Conservation (phyloP, 1,140 invertebrate species). For the Atta colombica region DNA sequence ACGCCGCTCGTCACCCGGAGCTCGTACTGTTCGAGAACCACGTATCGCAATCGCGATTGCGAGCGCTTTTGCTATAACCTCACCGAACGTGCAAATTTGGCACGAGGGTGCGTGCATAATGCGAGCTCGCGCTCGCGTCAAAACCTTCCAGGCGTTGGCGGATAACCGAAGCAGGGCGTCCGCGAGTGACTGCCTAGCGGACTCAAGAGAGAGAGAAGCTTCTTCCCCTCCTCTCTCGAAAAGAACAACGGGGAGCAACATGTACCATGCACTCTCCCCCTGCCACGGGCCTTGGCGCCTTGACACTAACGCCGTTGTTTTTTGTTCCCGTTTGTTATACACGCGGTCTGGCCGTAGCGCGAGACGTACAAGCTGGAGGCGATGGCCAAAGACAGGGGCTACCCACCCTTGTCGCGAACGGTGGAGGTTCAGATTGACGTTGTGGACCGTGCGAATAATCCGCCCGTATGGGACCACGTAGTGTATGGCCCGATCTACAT, state of each 20-base stretch:
- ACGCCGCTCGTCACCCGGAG: slow-evolving; percentile 47
- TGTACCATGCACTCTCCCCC: slow-evolving; percentile 58
- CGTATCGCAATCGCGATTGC: slow-evolving; percentile 26
- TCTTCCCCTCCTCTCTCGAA: slow-evolving; percentile 10
- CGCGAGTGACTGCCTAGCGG: slow-evolving; percentile 12
- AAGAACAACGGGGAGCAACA: slow-evolving; percentile 23
- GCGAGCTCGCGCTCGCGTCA: slow-evolving; percentile 51
- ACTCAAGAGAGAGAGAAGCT: slow-evolving; percentile 12
- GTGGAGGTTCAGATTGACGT: slow-evolving; percentile 99
- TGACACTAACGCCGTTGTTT: slow-evolving; percentile 84
- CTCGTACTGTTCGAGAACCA: slow-evolving; percentile 66
- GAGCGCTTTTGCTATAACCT: slow-evolving; percentile 16
- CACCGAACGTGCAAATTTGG: slow-evolving; percentile 56
- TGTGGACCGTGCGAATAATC: slow-evolving; percentile 98
- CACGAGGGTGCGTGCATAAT: slow-evolving; percentile 49
- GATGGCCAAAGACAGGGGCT: slow-evolving; percentile 98
- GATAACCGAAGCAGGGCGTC: slow-evolving; percentile 10
- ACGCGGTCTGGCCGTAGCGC: slow-evolving; percentile 90
- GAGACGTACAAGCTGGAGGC: slow-evolving; percentile 99
- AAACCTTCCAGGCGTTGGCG: slow-evolving; percentile 50
- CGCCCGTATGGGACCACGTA: slow-evolving; percentile 98
- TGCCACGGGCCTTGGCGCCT: slow-evolving; percentile 72
- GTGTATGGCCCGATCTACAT: slow-evolving; percentile 98
- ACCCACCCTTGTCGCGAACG: slow-evolving; percentile 95
- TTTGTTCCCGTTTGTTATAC: slow-evolving; percentile 89